Evolutionary conservation across 2,888 invertebrate genomes (phyloP).

Genomic region (Onchidella celtica): DNA sequence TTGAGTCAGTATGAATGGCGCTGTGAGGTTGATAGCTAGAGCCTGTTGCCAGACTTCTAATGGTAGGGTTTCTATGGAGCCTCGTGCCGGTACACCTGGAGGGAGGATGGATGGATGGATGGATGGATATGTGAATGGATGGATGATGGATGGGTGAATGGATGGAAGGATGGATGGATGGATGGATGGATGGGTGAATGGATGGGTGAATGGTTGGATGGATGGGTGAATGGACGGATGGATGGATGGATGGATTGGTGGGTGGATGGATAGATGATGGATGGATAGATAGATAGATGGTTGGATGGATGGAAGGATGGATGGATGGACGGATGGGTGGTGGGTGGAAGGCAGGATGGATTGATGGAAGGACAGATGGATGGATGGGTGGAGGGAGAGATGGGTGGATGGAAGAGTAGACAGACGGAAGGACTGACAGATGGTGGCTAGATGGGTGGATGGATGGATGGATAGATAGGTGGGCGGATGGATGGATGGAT

Average conservation of each 20-base stretch:
- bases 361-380: neutral
- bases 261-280: neutral
- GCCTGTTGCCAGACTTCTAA: conserved; percentile 69
- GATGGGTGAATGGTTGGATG: neutral
- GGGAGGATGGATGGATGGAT: conserved; percentile 8
- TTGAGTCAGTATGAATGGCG: conserved; percentile 67
- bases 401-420: neutral
- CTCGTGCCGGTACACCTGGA: conserved; percentile 67
- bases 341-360: neutral
- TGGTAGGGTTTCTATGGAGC: conserved; percentile 65
- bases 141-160: neutral
- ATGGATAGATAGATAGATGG: conserved; percentile 14
- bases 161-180: neutral
- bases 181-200: neutral
- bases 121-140: neutral
- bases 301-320: neutral
- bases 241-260: neutral
- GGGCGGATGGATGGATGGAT: neutral
- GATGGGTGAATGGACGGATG: neutral
- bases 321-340: neutral
- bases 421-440: neutral
- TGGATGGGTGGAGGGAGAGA: neutral
- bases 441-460: neutral
- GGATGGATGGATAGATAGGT: neutral
- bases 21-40: conserved; percentile 64